Base-by-base conservation (phyloP, 1,140 invertebrate species). In the Dreissena rostriformis region DNA sequence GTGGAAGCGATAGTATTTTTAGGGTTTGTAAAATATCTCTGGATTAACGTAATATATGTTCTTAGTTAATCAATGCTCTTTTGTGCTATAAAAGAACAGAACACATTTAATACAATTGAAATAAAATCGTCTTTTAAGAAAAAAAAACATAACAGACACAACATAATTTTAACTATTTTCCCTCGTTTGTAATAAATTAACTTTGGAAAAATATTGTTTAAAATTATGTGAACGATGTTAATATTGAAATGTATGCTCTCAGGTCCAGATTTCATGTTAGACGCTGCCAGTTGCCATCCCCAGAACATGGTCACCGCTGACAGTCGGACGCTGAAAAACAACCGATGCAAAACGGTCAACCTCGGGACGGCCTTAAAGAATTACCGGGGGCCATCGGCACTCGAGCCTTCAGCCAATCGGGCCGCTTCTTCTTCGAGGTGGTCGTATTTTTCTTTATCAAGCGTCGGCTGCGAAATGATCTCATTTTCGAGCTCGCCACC, bases 381-480 rank as follows among this genome's bases (percentile, higher is more conserved):
- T 22, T 84, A 77, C 66, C 82, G 82, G 10, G 82, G 82, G 57
- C 49, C 24, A 76, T 84, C 28, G 82, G 74, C 49, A 84, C 66
- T 10, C 49, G 75, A 19, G 63, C 82, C 0, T 84, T 84, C 68
- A 63, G 53, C 68, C 75, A 78, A 39, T 29, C 39, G 28, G 82
- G 82, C 8, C 53, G 82, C 61, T 84, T 84, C 74, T 84, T 77
- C 28, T 84, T 84, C 39, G 82, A 84, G 57, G 74, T 84, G 22
- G 68, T 78, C n/a, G 82, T 78, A 14, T 72, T 77, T 17, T 84
- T 84, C 24, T 84, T 84, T 52, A 84, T 84, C 6, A 84, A 84
- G 53, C 82, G 82, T 8, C 82, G 77, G 53, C 67, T 84, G n/a
- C 73, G 82, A 6, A 77, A 84, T 52, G 82, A 84, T 28, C 74